Conservation (phyloP, 2,113 vertebrate species). For the Plecotus auritus region DNA sequence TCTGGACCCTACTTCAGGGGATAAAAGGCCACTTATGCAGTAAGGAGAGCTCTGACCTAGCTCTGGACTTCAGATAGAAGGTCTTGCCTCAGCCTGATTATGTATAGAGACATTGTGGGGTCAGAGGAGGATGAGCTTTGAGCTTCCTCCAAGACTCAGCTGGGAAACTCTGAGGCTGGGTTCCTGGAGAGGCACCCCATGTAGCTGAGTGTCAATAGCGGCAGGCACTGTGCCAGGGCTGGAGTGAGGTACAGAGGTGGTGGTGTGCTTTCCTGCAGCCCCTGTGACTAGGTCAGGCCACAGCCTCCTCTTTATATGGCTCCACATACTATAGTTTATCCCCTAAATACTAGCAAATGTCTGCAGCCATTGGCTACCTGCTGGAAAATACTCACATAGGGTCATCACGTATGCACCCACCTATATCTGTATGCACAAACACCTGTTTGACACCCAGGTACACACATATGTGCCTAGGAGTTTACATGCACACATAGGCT, state of each 20-base stretch:
- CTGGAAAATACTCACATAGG: not conserved
- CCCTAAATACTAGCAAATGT: not conserved
- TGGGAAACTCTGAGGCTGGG: not conserved
- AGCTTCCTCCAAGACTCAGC: not conserved
- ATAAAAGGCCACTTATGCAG: not conserved
- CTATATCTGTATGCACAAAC: not conserved
- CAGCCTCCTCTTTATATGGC: not conserved
- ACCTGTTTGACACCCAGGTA: not conserved
- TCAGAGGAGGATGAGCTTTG: not conserved
- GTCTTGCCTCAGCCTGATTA: not conserved
- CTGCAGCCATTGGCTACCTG: not conserved
- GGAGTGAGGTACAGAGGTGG: not conserved
- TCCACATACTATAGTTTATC: not conserved
- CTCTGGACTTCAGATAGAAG: not conserved
- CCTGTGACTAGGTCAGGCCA: not conserved
- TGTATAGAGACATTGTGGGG: not conserved
- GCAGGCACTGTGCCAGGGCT: not conserved
- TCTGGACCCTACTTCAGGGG: not conserved
- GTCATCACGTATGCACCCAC: not conserved
- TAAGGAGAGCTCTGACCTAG: not conserved
- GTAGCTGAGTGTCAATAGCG: not conserved
- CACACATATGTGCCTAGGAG: not conserved
- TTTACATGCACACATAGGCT: not conserved
- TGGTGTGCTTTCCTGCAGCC: not conserved
- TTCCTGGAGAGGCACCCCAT: not conserved